Evolutionary conservation across 2,113 vertebrate species (phyloP).

Genomic region (Entomyzon cyanotis): DNA sequence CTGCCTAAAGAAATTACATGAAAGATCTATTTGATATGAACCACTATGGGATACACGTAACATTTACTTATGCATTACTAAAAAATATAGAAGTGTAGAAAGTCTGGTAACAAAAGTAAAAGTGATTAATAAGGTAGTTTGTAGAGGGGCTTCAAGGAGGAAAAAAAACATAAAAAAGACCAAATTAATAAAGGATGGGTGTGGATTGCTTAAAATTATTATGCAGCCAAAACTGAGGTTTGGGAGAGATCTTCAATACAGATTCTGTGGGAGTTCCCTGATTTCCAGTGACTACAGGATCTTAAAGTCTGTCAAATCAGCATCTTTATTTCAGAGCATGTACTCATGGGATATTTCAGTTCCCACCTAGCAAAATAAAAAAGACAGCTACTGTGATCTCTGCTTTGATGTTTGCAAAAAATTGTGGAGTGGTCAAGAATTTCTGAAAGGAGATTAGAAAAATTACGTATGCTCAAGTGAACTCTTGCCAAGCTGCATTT

Average conservation of each 20-base stretch:
- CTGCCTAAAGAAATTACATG: neutral
- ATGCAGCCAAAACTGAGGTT: neutral
- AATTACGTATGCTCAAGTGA: conserved; percentile 1
- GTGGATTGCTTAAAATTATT: neutral
- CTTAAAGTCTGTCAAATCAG: neutral
- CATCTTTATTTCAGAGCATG: neutral
- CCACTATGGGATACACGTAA: neutral
- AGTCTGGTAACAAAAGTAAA: neutral
- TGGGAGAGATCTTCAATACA: neutral
- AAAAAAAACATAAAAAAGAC: neutral
- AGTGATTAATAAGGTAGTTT: neutral
- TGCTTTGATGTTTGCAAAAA: conserved; percentile 20
- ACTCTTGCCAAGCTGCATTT: conserved; percentile 10
- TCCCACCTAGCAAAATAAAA: neutral
- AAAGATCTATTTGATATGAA: neutral
- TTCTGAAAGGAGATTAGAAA: conserved; percentile 17
- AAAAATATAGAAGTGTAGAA: neutral
- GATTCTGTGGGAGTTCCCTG: neutral
- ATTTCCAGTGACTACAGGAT: neutral
- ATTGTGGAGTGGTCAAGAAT: neutral
- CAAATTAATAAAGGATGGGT: neutral
- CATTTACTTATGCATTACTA: neutral
- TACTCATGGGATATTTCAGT: neutral
- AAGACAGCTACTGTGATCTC: neutral
- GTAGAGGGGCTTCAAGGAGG: neutral